Evolutionary conservation across 2,113 vertebrate species (phyloP).

Genomic region (Nothocercus julius): DNA sequence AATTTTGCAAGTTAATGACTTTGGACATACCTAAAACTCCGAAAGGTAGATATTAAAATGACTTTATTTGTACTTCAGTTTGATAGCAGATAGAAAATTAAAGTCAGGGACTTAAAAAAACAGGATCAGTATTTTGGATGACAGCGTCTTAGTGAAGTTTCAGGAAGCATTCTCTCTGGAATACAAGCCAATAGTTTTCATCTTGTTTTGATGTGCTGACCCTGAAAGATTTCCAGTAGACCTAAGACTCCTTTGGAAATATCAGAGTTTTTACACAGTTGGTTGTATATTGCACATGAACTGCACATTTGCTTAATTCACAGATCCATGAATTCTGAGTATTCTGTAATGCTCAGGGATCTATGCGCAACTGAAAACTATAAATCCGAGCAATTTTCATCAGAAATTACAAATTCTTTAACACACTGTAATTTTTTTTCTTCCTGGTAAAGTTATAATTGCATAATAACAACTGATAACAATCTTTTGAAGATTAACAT

Average conservation of each 20-base stretch:
- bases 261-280: neutral
- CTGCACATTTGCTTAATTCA: neutral
- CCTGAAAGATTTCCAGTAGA: neutral
- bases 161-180: neutral
- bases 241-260: neutral
- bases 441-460: neutral
- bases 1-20: neutral
- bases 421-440: neutral
- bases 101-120: neutral
- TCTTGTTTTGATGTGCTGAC: neutral
- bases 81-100: neutral
- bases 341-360: neutral
- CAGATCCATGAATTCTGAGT: neutral
- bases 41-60: neutral
- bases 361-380: neutral
- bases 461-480: neutral
- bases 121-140: neutral
- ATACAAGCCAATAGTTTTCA: neutral
- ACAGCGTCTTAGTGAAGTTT: neutral
- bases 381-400: neutral
- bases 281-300: neutral
- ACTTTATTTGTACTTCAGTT: neutral
- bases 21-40: neutral
- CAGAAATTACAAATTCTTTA: neutral
- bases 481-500: neutral